Evolutionary conservation across 2,113 vertebrate genomes (phyloP).

Genomic region (Poeciliopsis retropinna): DNA sequence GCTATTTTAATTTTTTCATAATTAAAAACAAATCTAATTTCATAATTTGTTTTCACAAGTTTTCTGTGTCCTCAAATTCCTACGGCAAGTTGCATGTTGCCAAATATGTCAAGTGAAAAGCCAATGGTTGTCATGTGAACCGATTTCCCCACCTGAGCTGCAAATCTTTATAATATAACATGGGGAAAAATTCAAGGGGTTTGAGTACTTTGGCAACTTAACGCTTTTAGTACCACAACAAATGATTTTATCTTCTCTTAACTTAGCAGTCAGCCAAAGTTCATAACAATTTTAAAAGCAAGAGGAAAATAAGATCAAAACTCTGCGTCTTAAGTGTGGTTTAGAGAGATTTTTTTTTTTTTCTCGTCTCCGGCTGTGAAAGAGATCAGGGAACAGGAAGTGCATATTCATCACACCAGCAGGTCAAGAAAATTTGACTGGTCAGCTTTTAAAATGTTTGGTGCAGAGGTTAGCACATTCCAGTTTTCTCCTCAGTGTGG

Average conservation of each 20-base stretch:
- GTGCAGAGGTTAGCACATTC: conserved; percentile 77
- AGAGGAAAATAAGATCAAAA: conserved; percentile 45
- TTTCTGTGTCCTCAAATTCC: too few species aligned
- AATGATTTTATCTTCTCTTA: conserved; percentile 31
- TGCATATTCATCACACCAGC: conserved; percentile 75
- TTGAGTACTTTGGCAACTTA: not conserved
- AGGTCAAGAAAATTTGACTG: conserved; percentile 73
- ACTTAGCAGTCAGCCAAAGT: conserved; percentile 56
- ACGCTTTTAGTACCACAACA: conserved; percentile 20
- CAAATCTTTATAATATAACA: not conserved
- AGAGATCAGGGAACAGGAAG: conserved; percentile 71
- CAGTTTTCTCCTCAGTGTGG: conserved; percentile 68
- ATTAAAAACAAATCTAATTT: too few species aligned
- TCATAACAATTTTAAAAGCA: conserved; percentile 52
- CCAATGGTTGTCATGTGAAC: not conserved
- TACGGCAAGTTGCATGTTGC: too few species aligned
- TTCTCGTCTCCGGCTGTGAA: conserved; percentile 59
- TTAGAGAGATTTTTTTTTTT: conserved; percentile 44
- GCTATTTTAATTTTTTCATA: too few species aligned
- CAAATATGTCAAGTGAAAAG: not conserved
- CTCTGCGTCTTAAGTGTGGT: conserved; percentile 52
- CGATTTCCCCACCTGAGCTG: not conserved
- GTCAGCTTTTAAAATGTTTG: conserved; percentile 74
- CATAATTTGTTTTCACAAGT: too few species aligned
- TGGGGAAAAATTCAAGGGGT: not conserved